Base-by-base conservation (phyloP, 2,888 invertebrate species). In the Pyrochroa serraticornis region DNA sequence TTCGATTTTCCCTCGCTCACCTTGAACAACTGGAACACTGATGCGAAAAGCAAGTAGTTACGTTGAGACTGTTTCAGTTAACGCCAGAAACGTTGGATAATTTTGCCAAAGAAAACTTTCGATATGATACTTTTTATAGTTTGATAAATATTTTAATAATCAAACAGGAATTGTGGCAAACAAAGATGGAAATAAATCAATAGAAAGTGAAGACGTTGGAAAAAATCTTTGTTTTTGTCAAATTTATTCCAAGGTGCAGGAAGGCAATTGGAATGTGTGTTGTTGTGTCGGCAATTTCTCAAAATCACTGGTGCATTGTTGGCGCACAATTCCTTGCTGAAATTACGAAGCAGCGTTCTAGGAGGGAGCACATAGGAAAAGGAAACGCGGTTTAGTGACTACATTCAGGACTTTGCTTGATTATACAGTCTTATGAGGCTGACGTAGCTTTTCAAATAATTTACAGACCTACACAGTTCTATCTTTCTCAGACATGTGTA, bases 261-360 rank as follows among this genome's bases (percentile, higher is more conserved):
- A 63, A 64, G 59, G 63, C 55, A 60, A 58, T 58, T 62, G 67
- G 64, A 68, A 64, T 68, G 68, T 65, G 68, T 66, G 65, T 61
- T 66, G 67, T 67, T 68, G 63, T 65, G 65, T 63, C 64, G 66
- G 66, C 69, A 64, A 70, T 71, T 70, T 70, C 69, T 71, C 70
- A 69, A 67, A 69, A 71, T 71, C 69, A 69, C 66, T 66, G 66
- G 67, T 68, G 71, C 69, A 67, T 70, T 71, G 71, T 71, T 50
- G 47, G 57, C 61, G 63, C 60, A 67, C 66, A 68, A 68, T 69
- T 68, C 63, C 53, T 58, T 56, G 48, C 58, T 60, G 62, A 65
- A 69, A 68, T 69, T 67, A 66, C 68, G 62, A 61, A 62, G 54
- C 63, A 45, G 33, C 44, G 57, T 58, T 58, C 53, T 58, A 50